Conservation (phyloP, 92 coral and sea anemone species). For the Palythoa grandiflora region DNA sequence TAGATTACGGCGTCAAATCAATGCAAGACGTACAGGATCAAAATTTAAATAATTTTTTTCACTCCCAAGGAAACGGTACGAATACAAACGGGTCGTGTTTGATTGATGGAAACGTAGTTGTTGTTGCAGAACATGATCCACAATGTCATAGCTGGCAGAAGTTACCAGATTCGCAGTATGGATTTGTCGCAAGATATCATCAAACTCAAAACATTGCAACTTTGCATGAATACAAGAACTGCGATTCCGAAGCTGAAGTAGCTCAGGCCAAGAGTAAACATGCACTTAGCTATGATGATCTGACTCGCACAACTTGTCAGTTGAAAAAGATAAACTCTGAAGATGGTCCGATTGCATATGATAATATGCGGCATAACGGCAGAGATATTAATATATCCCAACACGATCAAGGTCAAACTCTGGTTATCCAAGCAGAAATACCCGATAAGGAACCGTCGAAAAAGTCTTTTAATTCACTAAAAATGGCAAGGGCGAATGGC, state of each 20-base stretch:
- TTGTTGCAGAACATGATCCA: neutral
- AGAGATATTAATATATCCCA: neutral
- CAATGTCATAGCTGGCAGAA: neutral
- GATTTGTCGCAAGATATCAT: neutral
- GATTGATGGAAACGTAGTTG: neutral
- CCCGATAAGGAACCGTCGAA: neutral
- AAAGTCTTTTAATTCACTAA: neutral
- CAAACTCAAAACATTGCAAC: neutral
- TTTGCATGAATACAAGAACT: neutral
- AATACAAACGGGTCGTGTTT: neutral
- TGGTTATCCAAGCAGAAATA: neutral
- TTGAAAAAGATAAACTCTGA: neutral
- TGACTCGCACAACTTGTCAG: neutral
- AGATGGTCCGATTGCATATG: neutral
- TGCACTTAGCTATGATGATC: neutral
- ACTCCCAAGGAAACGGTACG: neutral
- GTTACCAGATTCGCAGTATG: neutral
- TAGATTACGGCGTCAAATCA: neutral
- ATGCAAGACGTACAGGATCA: neutral
- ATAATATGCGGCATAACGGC: neutral
- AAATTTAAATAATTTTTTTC: too few species aligned
- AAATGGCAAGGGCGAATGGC: neutral
- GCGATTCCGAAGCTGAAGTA: neutral
- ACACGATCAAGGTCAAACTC: neutral
- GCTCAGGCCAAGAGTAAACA: neutral